phyloP scores from a whole-genome alignment of 2,113 vertebrate genomes.

The Seriola rivoliana region DNA sequence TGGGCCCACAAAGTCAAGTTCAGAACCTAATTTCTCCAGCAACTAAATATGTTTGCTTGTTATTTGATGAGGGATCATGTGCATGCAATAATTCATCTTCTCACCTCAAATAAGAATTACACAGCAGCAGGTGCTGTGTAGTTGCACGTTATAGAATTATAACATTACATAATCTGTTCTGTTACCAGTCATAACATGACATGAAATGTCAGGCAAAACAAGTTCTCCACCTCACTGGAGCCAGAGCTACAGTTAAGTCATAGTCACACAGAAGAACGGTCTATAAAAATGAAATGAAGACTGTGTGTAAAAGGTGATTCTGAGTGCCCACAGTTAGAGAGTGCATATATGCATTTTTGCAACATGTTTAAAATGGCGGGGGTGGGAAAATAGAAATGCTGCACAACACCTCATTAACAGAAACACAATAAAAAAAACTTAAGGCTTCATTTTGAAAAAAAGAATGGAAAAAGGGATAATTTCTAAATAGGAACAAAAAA shows the following conservation, averaged over 20 bases:
- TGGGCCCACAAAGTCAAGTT: neutral
- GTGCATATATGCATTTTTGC: neutral
- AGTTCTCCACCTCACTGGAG: slow-evolving; percentile 8
- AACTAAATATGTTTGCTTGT: neutral
- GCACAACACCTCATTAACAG: neutral
- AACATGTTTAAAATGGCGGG: slow-evolving; percentile 31
- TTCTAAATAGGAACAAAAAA: neutral
- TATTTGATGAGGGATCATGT: neutral
- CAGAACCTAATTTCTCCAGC: neutral
- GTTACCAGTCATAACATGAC: slow-evolving; percentile 16
- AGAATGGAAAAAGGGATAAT: too few species aligned
- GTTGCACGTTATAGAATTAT: neutral
- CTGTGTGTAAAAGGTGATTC: neutral
- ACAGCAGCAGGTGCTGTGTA: neutral
- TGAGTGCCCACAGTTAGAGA: neutral
- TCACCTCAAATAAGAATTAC: too few species aligned
- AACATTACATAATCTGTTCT: slow-evolving; percentile 11
- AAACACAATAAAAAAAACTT: neutral
- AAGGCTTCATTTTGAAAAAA: neutral
- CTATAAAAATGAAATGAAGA: neutral
- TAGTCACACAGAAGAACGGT: neutral
- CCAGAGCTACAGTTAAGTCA: neutral
- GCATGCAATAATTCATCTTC: neutral
- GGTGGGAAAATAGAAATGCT: neutral
- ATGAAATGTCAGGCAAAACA: slow-evolving; percentile 19